Conservation (phyloP, 2,888 invertebrate species). For the Drosophila helvetica region DNA sequence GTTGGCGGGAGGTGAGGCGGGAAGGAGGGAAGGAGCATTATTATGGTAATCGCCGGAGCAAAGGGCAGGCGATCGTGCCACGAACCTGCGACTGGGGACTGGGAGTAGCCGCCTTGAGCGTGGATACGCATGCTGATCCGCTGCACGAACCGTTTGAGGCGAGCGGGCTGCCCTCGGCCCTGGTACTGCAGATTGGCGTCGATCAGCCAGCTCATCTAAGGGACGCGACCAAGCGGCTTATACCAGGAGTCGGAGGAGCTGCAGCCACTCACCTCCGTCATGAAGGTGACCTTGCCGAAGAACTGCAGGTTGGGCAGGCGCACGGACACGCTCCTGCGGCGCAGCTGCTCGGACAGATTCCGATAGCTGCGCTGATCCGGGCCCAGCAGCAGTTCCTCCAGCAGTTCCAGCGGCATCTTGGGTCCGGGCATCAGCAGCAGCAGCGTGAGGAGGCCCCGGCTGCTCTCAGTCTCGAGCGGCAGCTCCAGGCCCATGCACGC, state of each 20-base stretch:
- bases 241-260: too few relatives aligned
- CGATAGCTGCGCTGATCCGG: background rate
- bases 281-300: background rate
- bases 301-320: slow-evolving; percentile 12
- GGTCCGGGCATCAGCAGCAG: background rate
- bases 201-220: slow-evolving; percentile 10
- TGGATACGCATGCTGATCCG: slow-evolving; percentile 9
- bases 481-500: slow-evolving; percentile 6
- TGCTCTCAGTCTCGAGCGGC: background rate
- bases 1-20: background rate
- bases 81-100: background rate
- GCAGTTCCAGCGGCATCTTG: background rate
- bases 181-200: background rate
- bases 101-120: background rate
- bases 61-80: slow-evolving; percentile 2
- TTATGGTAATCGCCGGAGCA: slow-evolving; percentile 14
- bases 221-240: too few relatives aligned
- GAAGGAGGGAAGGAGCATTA: background rate
- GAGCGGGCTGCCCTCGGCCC: background rate
- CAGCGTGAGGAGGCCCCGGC: background rate
- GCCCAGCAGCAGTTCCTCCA: background rate
- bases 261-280: slow-evolving; percentile 1
- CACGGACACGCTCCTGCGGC: background rate
- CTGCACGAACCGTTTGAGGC: slow-evolving; percentile 6
- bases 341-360: background rate